phyloP scores from a whole-genome alignment of 1,140 invertebrate species.

The Trichonephila inaurata region DNA sequence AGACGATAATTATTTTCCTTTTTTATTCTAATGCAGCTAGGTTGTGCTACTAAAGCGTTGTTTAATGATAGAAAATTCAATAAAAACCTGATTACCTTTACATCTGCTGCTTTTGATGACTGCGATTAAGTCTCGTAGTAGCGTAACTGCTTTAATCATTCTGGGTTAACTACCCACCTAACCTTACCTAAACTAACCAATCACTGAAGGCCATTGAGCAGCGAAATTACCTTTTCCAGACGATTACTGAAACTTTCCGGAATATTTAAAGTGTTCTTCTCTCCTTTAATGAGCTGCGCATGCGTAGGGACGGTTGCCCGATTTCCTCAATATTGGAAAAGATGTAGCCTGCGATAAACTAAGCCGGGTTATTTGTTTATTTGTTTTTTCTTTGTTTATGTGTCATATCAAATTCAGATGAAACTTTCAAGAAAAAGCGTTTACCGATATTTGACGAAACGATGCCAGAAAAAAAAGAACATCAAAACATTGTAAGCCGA shows the following conservation, averaged over 20 bases:
- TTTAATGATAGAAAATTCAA: not conserved
- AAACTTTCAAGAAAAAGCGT: not conserved
- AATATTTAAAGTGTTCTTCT: not conserved
- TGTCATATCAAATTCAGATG: not conserved
- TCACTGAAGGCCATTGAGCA: not conserved
- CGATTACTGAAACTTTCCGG: constrained; percentile 11
- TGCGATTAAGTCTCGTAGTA: constrained; percentile 9
- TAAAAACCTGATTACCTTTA: not conserved
- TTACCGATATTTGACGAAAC: constrained; percentile 7
- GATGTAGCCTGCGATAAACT: not conserved
- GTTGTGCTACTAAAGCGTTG: not conserved
- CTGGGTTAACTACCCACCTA: not conserved
- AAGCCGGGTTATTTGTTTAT: not conserved
- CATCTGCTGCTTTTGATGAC: constrained; percentile 16
- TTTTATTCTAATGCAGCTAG: not conserved
- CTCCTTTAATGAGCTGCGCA: not conserved
- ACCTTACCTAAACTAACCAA: not conserved
- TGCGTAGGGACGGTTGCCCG: not conserved
- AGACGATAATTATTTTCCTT: not conserved
- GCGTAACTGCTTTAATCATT: constrained; percentile 26
- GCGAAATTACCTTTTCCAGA: not conserved
- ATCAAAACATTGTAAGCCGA: not conserved
- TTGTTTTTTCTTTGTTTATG: not conserved
- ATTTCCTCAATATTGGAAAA: constrained; percentile 5
- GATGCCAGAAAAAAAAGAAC: not conserved